These are phyloP conservation scores for Lophius piscatorius DNA, from an alignment of 2,113 vertebrate species.

Conservation along the genomic window DNA sequence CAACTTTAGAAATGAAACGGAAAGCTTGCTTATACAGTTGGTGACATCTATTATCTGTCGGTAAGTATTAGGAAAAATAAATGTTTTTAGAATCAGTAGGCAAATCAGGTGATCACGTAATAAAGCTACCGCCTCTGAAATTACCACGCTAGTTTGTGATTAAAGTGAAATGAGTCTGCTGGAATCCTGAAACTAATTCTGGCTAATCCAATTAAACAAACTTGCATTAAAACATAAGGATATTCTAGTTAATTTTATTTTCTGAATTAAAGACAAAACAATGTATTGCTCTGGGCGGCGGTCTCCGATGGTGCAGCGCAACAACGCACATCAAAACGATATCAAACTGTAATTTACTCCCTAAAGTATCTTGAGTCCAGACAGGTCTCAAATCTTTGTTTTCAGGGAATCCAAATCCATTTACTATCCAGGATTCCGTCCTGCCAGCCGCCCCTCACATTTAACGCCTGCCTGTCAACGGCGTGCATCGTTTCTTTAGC, in stretches of 20 bases:
- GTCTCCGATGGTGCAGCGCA: constrained; percentile 3
- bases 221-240: constrained; percentile 19
- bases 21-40: too few species aligned
- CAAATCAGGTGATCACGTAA: constrained; percentile 41
- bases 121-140: constrained; percentile 29
- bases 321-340: constrained; percentile 29
- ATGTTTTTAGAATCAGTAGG: constrained; percentile 54
- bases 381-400: constrained; percentile 28
- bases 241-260: constrained; percentile 17
- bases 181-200: constrained; percentile 29
- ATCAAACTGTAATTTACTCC: constrained; percentile 3
- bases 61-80: too few species aligned
- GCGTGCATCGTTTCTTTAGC: constrained; percentile 38
- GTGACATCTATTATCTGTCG: too few species aligned
- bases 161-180: constrained; percentile 44
- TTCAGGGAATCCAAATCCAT: constrained; percentile 17
- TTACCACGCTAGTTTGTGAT: too few species aligned
- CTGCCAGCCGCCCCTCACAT: constrained; percentile 17
- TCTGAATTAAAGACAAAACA: constrained; percentile 23
- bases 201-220: constrained; percentile 41
- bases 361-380: constrained; percentile 12
- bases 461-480: neutral
- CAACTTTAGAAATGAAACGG: too few species aligned
- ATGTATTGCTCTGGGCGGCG: neutral
- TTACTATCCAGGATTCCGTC: constrained; percentile 52